Conservation (phyloP, 1,140 invertebrate species). For the Zophobas morio region DNA sequence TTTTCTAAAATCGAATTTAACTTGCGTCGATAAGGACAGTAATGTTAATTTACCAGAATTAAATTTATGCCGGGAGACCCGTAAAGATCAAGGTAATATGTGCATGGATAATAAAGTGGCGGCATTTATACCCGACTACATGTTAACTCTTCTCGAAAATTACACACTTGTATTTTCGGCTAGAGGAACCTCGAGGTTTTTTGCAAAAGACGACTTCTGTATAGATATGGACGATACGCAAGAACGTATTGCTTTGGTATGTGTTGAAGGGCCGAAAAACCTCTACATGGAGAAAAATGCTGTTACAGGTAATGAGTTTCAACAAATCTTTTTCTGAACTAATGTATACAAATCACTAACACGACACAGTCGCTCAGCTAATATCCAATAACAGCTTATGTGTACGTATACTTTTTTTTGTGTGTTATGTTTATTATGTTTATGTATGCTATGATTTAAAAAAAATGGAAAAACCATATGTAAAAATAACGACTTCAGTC, state of each 20-base stretch:
- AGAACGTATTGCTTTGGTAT: slow-evolving; percentile 14
- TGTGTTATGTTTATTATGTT: too few relatives aligned
- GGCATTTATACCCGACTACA: neutral
- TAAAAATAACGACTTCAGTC: too few relatives aligned
- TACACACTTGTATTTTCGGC: slow-evolving; percentile 7
- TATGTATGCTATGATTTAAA: too few relatives aligned
- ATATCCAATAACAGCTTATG: too few relatives aligned
- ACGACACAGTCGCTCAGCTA: too few relatives aligned
- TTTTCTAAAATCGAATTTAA: neutral
- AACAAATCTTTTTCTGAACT: too few relatives aligned
- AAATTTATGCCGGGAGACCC: neutral
- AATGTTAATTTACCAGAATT: neutral
- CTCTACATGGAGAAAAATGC: neutral
- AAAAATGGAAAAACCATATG: too few relatives aligned
- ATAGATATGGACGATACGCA: slow-evolving; percentile 21
- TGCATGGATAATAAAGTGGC: neutral
- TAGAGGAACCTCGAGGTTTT: slow-evolving; percentile 5
- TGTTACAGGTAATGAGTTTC: neutral
- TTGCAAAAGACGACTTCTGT: slow-evolving; percentile 23
- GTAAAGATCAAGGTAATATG: neutral
- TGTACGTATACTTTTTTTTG: too few relatives aligned
- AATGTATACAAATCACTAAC: too few relatives aligned
- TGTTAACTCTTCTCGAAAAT: neutral
- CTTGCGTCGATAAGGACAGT: too few relatives aligned
- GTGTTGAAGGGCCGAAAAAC: neutral